Evolutionary conservation across 2,113 vertebrate genomes (phyloP).

Genomic region (Raja brachyura): DNA sequence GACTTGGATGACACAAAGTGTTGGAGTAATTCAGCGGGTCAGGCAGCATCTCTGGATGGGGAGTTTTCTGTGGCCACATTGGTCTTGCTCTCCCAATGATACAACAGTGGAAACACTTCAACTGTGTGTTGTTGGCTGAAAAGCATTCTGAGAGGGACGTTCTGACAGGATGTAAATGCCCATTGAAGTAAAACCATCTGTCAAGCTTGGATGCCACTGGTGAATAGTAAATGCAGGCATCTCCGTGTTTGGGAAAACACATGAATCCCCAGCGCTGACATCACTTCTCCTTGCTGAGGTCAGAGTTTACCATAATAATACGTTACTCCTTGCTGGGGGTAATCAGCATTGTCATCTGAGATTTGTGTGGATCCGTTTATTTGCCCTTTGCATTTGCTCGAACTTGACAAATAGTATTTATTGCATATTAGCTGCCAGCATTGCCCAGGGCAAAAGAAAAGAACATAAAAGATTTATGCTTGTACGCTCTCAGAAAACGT

Average conservation of each 20-base stretch:
- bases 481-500: background rate
- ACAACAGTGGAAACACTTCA: no score
- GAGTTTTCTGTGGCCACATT: no score
- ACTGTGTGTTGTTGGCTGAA: no score
- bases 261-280: background rate
- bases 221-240: background rate
- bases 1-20: no score
- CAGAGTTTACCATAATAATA: background rate
- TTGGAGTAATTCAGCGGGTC: no score
- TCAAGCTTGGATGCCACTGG: background rate
- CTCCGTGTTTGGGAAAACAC: background rate
- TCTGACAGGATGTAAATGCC: no score
- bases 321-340: background rate
- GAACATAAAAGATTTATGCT: background rate
- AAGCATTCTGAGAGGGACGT: no score
- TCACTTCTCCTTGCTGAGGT: background rate
- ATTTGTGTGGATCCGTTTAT: background rate
- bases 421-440: background rate
- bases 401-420: background rate
- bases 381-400: background rate
- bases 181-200: no score
- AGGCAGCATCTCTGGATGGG: no score
- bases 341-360: background rate
- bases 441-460: background rate
- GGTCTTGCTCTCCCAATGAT: no score